A percentile compares a stretch with the other conserved stretches of the same genome.
These are phyloP conservation scores for Platichthys stellatus DNA, from an alignment of 2,113 vertebrate species.

Conservation along the genomic window DNA sequence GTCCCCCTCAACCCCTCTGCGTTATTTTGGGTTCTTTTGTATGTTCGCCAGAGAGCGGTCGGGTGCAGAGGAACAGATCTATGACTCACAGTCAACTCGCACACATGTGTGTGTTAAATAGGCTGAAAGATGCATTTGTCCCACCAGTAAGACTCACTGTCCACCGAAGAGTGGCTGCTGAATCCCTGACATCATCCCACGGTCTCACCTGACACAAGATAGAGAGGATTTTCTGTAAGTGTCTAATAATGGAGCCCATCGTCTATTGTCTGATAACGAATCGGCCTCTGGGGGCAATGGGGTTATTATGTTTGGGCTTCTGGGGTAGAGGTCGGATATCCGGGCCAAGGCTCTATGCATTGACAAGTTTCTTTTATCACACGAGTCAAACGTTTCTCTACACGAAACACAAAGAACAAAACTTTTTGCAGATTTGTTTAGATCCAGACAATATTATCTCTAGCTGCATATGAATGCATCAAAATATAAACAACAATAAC, in stretches of 20 bases:
- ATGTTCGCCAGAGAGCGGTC: constrained; percentile 75
- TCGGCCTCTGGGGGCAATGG: no score
- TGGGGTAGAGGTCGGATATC: no score
- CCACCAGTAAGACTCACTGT: constrained; percentile 48
- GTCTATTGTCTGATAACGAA: background rate
- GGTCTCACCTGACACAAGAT: background rate
- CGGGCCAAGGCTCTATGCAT: no score
- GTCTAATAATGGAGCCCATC: no score
- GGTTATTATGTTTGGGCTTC: no score
- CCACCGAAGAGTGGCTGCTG: background rate
- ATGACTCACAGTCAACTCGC: constrained; percentile 31
- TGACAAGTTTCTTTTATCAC: no score
- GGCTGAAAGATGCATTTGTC: constrained; percentile 57
- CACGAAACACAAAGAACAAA: no score
- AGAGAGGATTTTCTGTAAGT: background rate
- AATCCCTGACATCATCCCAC: constrained; percentile 16
- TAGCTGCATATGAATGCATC: no score
- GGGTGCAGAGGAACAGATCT: constrained; percentile 51
- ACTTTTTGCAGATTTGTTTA: no score
- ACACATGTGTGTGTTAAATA: constrained; percentile 40
- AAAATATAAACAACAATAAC: no score
- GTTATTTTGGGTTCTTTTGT: constrained; percentile 86
- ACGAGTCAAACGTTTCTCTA: no score
- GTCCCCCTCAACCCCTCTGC: constrained; percentile 71
- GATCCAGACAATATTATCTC: no score